Conservation (phyloP, 2,888 invertebrate species). For the Parnassius mnemosyne region DNA sequence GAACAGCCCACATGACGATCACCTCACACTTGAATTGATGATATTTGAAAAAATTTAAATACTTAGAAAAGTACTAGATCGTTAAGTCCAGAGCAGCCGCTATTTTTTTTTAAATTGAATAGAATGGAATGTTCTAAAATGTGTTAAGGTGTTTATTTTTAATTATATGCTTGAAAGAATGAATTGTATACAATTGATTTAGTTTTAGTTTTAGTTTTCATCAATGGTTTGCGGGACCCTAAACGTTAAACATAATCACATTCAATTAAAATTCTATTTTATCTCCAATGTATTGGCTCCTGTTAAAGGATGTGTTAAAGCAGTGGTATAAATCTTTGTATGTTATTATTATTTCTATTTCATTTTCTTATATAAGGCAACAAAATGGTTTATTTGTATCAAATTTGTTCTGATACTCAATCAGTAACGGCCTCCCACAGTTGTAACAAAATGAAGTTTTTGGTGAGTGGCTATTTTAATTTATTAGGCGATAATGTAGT, state of each 20-base stretch:
- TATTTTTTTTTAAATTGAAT: too few species aligned
- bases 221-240: neutral
- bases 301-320: neutral
- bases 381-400: neutral
- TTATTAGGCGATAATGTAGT: neutral
- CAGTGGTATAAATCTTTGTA: neutral
- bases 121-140: too few species aligned
- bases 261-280: neutral
- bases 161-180: too few species aligned
- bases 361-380: slow-evolving; percentile 9
- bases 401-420: neutral
- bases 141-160: too few species aligned
- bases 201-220: too few species aligned
- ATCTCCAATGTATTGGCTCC: neutral
- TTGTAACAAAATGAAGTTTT: slow-evolving; percentile 49
- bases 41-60: too few species aligned
- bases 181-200: too few species aligned
- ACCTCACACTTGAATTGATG: too few species aligned
- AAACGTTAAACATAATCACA: neutral
- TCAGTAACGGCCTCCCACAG: slow-evolving; percentile 25
- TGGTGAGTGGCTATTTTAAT: slow-evolving; percentile 47
- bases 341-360: slow-evolving; percentile 3
- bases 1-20: too few species aligned
- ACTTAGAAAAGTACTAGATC: too few species aligned
- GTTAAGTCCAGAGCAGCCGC: too few species aligned